phyloP scores from a whole-genome alignment of 2,113 vertebrate genomes.

The Paracanthobrama guichenoti region DNA sequence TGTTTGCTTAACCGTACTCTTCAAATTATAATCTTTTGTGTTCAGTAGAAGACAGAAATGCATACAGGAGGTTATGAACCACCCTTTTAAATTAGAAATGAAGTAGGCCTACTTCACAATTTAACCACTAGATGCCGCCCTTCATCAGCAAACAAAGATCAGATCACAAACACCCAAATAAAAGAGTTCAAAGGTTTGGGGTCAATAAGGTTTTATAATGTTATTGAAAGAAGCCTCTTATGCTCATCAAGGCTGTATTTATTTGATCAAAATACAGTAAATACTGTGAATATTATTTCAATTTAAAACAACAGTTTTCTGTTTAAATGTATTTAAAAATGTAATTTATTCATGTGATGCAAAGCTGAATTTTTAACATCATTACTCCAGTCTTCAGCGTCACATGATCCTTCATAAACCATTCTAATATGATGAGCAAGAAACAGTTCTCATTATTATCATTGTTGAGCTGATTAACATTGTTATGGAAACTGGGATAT shows the following conservation, averaged over 20 bases:
- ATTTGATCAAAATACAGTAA: background rate
- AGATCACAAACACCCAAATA: background rate
- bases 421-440: background rate
- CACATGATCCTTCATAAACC: background rate
- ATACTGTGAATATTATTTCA: background rate
- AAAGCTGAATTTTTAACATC: background rate
- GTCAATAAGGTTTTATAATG: background rate
- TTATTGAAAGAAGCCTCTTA: background rate
- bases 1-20: no score
- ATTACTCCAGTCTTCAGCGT: background rate
- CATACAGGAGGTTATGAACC: no score
- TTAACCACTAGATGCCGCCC: conserved; percentile 9
- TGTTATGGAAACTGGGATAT: no score
- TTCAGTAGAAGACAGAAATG: no score
- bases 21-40: no score
- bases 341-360: background rate
- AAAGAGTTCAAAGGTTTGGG: background rate
- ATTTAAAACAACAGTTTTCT: background rate
- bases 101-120: background rate
- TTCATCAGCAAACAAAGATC: background rate
- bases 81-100: background rate
- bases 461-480: no score
- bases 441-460: no score
- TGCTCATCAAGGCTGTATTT: background rate
- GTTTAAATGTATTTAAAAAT: background rate